Percentiles rank a stretch among this genome's conserved stretches.
These are phyloP conservation scores for Zaprionus ghesquierei DNA, from an alignment of 1,140 invertebrate species.

Conservation along the genomic window DNA sequence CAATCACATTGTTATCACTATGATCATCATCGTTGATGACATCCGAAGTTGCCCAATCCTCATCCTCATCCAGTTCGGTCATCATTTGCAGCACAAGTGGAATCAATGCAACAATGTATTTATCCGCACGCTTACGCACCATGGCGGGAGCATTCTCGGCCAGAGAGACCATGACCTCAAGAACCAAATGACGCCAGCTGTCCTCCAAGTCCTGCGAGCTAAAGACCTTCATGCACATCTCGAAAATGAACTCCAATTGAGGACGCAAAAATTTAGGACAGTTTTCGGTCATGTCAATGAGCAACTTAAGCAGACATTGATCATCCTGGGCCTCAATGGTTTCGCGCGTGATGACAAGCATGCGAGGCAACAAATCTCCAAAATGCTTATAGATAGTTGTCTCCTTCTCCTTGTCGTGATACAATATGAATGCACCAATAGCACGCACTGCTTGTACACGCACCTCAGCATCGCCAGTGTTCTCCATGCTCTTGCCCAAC, in stretches of 20 bases:
- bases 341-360: conserved; percentile 86
- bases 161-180: conserved; percentile 97
- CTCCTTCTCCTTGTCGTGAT: conserved; percentile 95
- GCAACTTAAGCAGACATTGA: conserved; percentile 93
- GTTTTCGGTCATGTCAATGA: conserved; percentile 97
- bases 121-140: conserved; percentile 94
- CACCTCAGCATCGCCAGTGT: conserved; percentile 87
- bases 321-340: conserved; percentile 93
- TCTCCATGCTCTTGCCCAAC: conserved; percentile 90
- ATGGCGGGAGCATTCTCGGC: conserved; percentile 97
- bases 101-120: conserved; percentile 91
- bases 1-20: conserved; percentile 95
- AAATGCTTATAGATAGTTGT: conserved; percentile 93
- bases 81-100: conserved; percentile 96
- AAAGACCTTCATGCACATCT: conserved; percentile 95
- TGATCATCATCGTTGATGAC: conserved; percentile 93
- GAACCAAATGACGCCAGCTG: conserved; percentile 93
- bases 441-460: conserved; percentile 92
- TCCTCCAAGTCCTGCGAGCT: conserved; percentile 90
- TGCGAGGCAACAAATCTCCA: conserved; percentile 90
- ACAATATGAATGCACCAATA: conserved; percentile 94
- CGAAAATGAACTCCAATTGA: conserved; percentile 93
- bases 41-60: conserved; percentile 90
- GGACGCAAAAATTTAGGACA: conserved; percentile 95
- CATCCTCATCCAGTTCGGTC: conserved; percentile 93